phyloP scores from a whole-genome alignment of 2,113 vertebrate genomes.

The Sialia sialis region DNA sequence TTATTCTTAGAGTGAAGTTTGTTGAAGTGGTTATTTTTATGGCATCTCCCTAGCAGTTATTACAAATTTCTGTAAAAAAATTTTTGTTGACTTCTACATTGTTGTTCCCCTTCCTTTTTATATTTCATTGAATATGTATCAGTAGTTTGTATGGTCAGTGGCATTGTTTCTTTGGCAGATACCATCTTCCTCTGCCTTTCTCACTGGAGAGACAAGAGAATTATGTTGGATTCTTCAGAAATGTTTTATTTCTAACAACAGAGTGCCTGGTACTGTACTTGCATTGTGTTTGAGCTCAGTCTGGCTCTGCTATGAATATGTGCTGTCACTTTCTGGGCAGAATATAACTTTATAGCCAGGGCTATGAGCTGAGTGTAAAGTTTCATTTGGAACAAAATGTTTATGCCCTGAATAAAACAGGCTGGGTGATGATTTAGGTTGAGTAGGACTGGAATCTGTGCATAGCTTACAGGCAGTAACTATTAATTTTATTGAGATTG shows the following conservation, averaged over 20 bases:
- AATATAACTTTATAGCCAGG: not conserved
- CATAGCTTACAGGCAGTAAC: not conserved
- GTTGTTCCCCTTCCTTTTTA: not conserved
- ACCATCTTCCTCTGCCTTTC: not conserved
- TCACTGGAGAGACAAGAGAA: not conserved
- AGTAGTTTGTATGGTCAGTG: not conserved
- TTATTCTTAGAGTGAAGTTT: not conserved
- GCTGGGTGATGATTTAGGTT: not conserved
- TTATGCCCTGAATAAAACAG: not conserved
- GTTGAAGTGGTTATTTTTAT: not conserved
- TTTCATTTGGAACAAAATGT: slow-evolving; percentile 5
- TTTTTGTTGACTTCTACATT: not conserved
- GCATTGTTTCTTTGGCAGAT: not conserved
- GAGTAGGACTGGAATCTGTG: not conserved
- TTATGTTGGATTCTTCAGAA: not conserved
- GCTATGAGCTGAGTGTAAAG: not conserved
- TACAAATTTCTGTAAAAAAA: not conserved
- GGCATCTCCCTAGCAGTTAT: not conserved
- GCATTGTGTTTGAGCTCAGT: not conserved
- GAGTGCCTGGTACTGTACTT: not conserved
- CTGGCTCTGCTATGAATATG: not conserved
- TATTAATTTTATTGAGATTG: not conserved
- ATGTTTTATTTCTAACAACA: not conserved
- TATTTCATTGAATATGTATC: not conserved
- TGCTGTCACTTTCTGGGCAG: not conserved